Evolutionary conservation across 2,888 invertebrate genomes (phyloP), one percentile per base, ranked within the genome.

Genomic region (Phania funesta): DNA sequence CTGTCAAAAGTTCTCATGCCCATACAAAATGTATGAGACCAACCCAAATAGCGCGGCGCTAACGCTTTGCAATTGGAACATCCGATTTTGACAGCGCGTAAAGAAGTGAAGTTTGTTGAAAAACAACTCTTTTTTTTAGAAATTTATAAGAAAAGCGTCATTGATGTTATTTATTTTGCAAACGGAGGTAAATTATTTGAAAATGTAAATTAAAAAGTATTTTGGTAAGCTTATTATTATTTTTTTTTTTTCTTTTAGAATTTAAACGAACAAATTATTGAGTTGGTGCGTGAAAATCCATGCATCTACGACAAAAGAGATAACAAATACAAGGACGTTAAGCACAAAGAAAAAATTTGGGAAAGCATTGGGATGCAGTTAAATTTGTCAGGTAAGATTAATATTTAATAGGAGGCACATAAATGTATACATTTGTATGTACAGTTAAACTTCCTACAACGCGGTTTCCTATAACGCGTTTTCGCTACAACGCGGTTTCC

Each of bases 261-360:
- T n/a, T 7, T 58, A 5, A 58, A n/a, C 2, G 38, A 58, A n/a
- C 20, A 58, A 58, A 58, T 62, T 9, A 62, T 62, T 16, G 62
- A 62, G 13, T 26, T 62, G n/a, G 26, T 44, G 0, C 44, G 41
- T 41, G 2, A 4, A 13, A 44, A 46, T 7, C 62, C 62, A 32
- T 65, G 64, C 9, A 11, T 65, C 0, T 65, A 65, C 7, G 32
- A 50, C 2, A 64, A 46, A 46, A 64, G 29, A 2, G 16, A 60
- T 8, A n/a, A 3, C 9, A 58, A 58, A 11, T 58, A 58, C 20
- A 44, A 62, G 13, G 48, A 48, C 3, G 48, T 29, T n/a, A 65
- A 65, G 38, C 9, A 65, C 4, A 64, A 64, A 32, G 46, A 64
- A 46, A 64, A 64, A 8, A 26, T 62, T 46, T 62, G 44, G 60